These are phyloP conservation scores for Origma solitaria DNA, from an alignment of 2,113 vertebrate genomes.

Conservation along the genomic window DNA sequence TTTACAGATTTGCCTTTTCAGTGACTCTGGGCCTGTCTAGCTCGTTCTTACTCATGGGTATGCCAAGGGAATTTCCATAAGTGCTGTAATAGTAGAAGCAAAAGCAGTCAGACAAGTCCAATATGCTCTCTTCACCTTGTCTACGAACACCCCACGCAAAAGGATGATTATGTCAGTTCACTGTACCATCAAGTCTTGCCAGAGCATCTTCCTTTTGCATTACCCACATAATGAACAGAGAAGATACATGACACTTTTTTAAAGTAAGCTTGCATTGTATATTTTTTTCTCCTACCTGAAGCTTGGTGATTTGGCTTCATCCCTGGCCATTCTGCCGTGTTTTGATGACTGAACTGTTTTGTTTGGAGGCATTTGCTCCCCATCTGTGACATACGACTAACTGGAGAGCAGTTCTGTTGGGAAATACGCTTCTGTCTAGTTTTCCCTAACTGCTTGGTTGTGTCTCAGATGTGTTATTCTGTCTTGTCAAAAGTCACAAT, in stretches of 20 bases:
- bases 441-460: not conserved
- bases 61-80: slow-evolving; percentile 31
- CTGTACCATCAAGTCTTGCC: not conserved
- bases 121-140: not conserved
- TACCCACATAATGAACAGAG: not conserved
- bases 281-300: not conserved
- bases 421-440: not conserved
- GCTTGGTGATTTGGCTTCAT: not conserved
- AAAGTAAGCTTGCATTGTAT: not conserved
- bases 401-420: not conserved
- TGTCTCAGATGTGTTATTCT: not conserved
- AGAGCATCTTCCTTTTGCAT: not conserved
- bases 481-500: not conserved
- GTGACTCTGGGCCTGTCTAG: not conserved
- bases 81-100: not conserved
- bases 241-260: not conserved
- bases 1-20: not conserved
- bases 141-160: not conserved
- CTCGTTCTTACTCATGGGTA: not conserved
- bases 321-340: not conserved
- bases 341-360: not conserved
- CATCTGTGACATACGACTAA: not conserved
- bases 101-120: slow-evolving; percentile 41
- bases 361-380: not conserved
- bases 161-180: not conserved